phyloP scores from a whole-genome alignment of 2,888 invertebrate species.

The Dynastes grantii region DNA sequence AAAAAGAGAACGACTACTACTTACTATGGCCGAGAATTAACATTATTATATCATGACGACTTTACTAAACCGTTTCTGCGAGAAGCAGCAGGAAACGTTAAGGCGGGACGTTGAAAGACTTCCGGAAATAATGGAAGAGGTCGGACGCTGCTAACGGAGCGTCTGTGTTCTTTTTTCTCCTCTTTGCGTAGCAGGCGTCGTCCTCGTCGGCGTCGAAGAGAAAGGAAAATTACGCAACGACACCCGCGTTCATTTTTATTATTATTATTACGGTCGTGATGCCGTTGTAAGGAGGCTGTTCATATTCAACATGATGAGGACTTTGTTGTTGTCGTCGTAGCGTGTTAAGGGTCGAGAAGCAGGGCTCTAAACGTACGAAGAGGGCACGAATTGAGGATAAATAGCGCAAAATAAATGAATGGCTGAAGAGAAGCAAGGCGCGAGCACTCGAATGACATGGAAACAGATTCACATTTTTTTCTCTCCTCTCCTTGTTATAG shows the following conservation, averaged over 20 bases:
- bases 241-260: conserved; percentile 15
- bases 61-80: background rate
- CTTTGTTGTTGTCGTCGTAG: background rate
- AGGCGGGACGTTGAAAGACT: conserved; percentile 1
- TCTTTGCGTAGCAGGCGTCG: background rate
- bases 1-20: background rate
- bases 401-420: conserved; percentile 14
- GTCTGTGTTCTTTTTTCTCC: background rate
- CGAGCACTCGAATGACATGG: background rate
- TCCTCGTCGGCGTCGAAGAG: background rate
- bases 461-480: conserved; percentile 12
- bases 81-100: background rate
- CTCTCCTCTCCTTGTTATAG: background rate
- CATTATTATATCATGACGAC: background rate
- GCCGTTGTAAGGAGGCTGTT: conserved; percentile 2
- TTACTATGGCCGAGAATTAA: background rate
- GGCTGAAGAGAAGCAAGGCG: background rate
- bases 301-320: conserved; percentile 4
- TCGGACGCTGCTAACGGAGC: conserved; percentile 7
- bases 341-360: conserved; percentile 6
- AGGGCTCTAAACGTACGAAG: background rate
- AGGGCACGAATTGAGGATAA: background rate
- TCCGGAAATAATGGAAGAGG: conserved; percentile 9
- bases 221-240: conserved; percentile 16
- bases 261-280: conserved; percentile 19